phyloP scores from a whole-genome alignment of 37 sponge, comb jelly and placozoan genomes.

The Chondrosia reniformis region DNA sequence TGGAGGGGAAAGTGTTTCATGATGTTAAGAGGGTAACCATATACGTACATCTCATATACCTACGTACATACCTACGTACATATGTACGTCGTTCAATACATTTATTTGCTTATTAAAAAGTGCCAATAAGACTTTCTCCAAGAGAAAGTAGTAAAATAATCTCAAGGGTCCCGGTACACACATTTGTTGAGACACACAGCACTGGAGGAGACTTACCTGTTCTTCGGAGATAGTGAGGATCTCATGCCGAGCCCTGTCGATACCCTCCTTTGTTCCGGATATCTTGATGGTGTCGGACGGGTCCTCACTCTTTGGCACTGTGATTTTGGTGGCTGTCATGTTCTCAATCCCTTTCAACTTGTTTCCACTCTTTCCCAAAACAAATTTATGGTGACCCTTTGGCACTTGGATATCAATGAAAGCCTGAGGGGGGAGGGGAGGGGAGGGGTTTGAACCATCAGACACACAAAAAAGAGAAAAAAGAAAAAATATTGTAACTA shows the following conservation, averaged over 20 bases:
- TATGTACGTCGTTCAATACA: conserved; percentile 3
- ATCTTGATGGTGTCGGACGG: conserved; percentile 72
- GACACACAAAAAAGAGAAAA: no score
- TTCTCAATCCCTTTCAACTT: conserved; percentile 72
- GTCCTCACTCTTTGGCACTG: conserved; percentile 61
- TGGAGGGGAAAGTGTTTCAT: no score
- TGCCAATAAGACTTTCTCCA: neutral
- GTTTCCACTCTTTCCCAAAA: conserved; percentile 66
- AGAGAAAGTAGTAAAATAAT: neutral
- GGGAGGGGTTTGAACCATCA: no score
- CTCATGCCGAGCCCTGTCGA: conserved; percentile 82
- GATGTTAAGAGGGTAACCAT: neutral
- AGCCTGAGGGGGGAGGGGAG: conserved; percentile 12
- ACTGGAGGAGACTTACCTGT: no score
- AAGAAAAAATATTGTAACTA: no score
- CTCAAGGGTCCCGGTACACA: neutral
- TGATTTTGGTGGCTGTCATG: conserved; percentile 75
- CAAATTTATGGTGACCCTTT: conserved; percentile 76
- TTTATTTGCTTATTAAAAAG: neutral
- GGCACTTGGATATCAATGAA: conserved; percentile 63
- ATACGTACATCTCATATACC: conserved; percentile 1
- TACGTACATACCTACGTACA: neutral
- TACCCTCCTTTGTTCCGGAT: conserved; percentile 81
- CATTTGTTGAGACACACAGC: neutral
- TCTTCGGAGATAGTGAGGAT: conserved; percentile 83